phyloP scores from a whole-genome alignment of 2,113 vertebrate genomes.

The Ceyx margarethae region DNA sequence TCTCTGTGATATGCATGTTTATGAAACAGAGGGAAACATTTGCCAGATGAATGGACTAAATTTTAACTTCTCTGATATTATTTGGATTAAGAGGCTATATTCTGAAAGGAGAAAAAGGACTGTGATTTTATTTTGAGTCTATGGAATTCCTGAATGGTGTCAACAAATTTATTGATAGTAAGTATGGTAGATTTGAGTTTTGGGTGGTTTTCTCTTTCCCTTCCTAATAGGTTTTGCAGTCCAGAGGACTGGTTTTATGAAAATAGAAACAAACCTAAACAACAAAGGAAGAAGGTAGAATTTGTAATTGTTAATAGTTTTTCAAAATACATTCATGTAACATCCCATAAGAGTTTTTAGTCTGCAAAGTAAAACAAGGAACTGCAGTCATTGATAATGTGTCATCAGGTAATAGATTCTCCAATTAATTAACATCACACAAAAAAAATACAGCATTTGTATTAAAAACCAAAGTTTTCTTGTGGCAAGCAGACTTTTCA shows the following conservation, averaged over 20 bases:
- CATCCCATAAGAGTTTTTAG: background rate
- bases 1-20: constrained; percentile 74
- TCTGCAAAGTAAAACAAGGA: background rate
- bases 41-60: constrained; percentile 78
- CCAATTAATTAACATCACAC: background rate
- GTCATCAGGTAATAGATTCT: background rate
- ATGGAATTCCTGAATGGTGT: constrained; percentile 65
- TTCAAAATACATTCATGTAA: background rate
- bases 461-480: background rate
- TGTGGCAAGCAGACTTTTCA: background rate
- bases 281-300: background rate
- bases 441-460: background rate
- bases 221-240: constrained; percentile 55
- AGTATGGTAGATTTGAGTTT: constrained; percentile 67
- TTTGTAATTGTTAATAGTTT: background rate
- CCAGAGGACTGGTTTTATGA: background rate
- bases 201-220: constrained; percentile 38
- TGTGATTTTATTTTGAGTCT: constrained; percentile 93
- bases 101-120: constrained; percentile 84
- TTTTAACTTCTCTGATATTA: constrained; percentile 76
- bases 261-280: background rate
- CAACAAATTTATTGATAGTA: constrained; percentile 63
- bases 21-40: constrained; percentile 63
- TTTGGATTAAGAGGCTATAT: constrained; percentile 82
- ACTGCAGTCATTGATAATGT: background rate